Evolutionary conservation across 2,113 vertebrate genomes (phyloP), one percentile per base, ranked within the genome.

Genomic region (Australoheros scitulus): DNA sequence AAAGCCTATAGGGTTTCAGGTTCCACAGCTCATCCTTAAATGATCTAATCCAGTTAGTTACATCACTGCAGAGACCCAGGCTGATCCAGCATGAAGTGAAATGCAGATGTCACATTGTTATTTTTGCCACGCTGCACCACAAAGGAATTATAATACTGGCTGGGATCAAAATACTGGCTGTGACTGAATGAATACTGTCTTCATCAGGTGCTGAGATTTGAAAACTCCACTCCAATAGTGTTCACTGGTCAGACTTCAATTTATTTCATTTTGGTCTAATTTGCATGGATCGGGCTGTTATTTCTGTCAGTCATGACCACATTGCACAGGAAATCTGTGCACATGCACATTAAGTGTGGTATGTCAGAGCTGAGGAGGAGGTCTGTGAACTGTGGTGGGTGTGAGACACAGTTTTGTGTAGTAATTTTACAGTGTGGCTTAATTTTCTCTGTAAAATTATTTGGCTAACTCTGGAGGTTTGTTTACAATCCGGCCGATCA

Each of bases 11-110:
- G 89, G 26, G 75, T 77, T 55, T 83, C 55, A 79, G 57, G n/a
- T 70, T 86, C 47, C 59, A 76, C 68, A 82, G 41, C 59, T 78
- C 61, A 75, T 77, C 77, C 81, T 78, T 24, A 80, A 84, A 88
- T 77, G 22, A 80, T 86, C 77, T 58, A 74, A 86, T 89, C 80
- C 68, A 55, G 68, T 0, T 72, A 59, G 68, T 79, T 80, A 34
- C 55, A 74, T 85, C 81, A 78, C 74, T 43, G 70, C 79, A 43
- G 26, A 82, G 63, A 77, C 76, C 61, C 70, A 79, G 58, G 77
- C 56, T 87, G 68, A 55, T 55, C 43, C n/a, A 55, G 47, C 50
- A 17, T 59, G 47, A 72, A 29, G 65, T n/a, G 50, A 79, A 57
- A 68, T 55, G 68, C 68, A 55, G 68, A 76, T 76, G 32, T 72